Conservation (phyloP, 1,140 invertebrate genomes). For the Atopsyche davidsoni region DNA sequence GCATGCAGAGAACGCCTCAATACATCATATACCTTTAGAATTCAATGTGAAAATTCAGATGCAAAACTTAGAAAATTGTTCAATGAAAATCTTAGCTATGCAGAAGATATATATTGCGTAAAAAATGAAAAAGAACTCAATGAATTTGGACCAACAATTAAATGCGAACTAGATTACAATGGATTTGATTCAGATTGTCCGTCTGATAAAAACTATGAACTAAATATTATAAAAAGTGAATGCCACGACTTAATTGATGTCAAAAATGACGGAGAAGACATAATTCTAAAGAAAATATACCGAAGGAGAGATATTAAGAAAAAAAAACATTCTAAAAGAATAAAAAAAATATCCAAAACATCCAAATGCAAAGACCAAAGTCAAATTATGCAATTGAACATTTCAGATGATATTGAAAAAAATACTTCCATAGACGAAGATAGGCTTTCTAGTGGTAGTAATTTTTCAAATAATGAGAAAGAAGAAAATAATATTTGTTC, state of each 20-base stretch:
- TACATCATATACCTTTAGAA: slow-evolving; percentile 38
- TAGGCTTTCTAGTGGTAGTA: slow-evolving; percentile 8
- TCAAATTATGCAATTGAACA: no score
- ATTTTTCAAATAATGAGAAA: no score
- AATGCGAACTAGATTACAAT: slow-evolving; percentile 10
- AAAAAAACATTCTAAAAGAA: slow-evolving; percentile 14
- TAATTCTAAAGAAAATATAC: no score
- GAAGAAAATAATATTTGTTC: no score
- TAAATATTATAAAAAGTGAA: no score
- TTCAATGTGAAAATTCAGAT: slow-evolving; percentile 39
- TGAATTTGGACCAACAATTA: neutral
- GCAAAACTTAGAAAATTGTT: slow-evolving; percentile 30
- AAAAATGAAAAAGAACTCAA: neutral
- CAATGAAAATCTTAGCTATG: slow-evolving; percentile 3
- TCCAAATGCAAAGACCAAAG: slow-evolving; percentile 1
- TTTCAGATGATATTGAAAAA: no score
- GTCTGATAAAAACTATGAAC: no score
- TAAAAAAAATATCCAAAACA: neutral
- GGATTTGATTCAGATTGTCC: slow-evolving; percentile 7
- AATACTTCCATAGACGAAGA: slow-evolving; percentile 18
- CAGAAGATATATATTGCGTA: neutral
- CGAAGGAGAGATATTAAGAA: no score
- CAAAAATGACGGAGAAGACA: no score
- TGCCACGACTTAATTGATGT: no score
- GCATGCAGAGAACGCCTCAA: slow-evolving; percentile 36